phyloP scores from a whole-genome alignment of 2,113 vertebrate genomes.

The Oreochromis spilurus region DNA sequence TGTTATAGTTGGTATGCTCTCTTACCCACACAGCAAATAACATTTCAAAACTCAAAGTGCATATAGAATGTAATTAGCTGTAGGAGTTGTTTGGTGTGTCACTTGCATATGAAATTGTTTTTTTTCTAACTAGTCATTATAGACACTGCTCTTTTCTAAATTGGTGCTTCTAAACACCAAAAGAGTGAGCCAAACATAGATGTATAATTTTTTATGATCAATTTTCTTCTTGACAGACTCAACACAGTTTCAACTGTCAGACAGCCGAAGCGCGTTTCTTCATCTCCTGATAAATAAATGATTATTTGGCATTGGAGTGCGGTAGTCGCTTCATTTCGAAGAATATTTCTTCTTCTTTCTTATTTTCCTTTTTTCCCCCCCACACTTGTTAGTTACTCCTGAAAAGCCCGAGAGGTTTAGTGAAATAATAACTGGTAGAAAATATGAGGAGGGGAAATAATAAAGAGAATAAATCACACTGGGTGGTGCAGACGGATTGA shows the following conservation, averaged over 20 bases:
- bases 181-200: neutral
- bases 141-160: neutral
- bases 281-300: constrained; percentile 17
- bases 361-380: neutral
- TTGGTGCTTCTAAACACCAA: neutral
- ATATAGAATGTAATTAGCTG: neutral
- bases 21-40: neutral
- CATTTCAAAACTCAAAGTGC: neutral
- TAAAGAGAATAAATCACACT: neutral
- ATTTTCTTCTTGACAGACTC: neutral
- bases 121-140: neutral
- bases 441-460: neutral
- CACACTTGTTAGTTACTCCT: neutral
- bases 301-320: neutral
- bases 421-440: neutral
- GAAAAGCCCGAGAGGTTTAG: neutral
- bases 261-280: neutral
- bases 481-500: neutral
- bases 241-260: neutral
- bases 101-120: neutral
- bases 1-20: neutral
- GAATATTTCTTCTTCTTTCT: neutral
- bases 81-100: neutral
- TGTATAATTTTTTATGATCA: constrained; percentile 32
- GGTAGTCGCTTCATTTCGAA: neutral